Evolutionary conservation across 2,888 invertebrate genomes (phyloP).

Genomic region (Dynastes tityus): DNA sequence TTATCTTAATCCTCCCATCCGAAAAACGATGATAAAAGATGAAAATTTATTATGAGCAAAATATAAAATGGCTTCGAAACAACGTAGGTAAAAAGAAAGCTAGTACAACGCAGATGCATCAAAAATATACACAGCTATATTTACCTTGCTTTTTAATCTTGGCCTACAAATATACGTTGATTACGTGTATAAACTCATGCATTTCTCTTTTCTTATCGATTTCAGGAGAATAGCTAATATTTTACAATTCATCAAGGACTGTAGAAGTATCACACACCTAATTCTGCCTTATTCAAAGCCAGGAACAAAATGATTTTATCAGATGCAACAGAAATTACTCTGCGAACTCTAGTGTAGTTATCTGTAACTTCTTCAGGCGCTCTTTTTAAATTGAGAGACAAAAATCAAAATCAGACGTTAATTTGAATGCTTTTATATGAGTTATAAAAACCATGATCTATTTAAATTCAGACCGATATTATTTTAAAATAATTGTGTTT

Average conservation of each 20-base stretch:
- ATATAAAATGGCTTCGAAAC: constrained; percentile 56
- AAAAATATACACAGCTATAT: constrained; percentile 44
- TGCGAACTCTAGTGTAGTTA: constrained; percentile 50
- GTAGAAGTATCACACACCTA: constrained; percentile 57
- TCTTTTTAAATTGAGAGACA: constrained; percentile 31
- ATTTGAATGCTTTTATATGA: neutral
- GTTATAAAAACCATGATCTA: too few relatives aligned
- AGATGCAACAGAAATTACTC: constrained; percentile 33
- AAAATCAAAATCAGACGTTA: neutral
- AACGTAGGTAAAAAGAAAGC: constrained; percentile 51
- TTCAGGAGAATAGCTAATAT: constrained; percentile 51
- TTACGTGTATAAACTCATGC: constrained; percentile 54
- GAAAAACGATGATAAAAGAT: constrained; percentile 51
- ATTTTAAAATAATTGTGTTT: too few relatives aligned
- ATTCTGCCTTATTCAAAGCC: constrained; percentile 57
- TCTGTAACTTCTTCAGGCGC: constrained; percentile 38
- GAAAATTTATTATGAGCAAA: constrained; percentile 31
- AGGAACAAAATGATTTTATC: constrained; percentile 57
- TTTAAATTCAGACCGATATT: too few relatives aligned
- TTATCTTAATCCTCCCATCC: constrained; percentile 22
- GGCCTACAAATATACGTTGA: constrained; percentile 54
- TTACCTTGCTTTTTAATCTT: constrained; percentile 55
- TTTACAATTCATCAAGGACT: constrained; percentile 54
- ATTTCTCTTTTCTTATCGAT: constrained; percentile 52
- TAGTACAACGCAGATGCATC: constrained; percentile 43